Evolutionary conservation across 2,888 invertebrate species (phyloP).

Genomic region (Eristalis tenax): DNA sequence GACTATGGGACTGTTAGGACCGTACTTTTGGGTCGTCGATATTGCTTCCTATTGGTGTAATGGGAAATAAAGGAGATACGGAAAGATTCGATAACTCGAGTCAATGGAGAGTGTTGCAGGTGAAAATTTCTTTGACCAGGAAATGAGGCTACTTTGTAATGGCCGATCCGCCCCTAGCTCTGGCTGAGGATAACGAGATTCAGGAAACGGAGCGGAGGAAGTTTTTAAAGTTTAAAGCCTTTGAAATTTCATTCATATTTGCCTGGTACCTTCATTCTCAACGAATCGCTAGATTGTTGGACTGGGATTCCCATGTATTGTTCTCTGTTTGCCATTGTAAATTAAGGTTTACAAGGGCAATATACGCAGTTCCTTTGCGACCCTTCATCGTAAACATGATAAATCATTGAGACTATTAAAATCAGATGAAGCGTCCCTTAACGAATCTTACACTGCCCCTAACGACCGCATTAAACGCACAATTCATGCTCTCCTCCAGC

Average conservation of each 20-base stretch:
- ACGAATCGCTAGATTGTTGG: not conserved
- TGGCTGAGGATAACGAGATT: not conserved
- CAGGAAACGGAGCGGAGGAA: not conserved
- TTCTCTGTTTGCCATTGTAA: no score
- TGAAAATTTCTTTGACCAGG: not conserved
- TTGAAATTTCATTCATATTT: not conserved
- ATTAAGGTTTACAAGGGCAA: not conserved
- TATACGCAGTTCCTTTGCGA: not conserved
- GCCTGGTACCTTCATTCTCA: no score
- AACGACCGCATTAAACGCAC: slow-evolving; percentile 35
- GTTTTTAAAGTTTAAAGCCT: not conserved
- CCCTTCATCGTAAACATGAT: not conserved
- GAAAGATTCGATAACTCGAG: not conserved
- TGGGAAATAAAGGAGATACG: not conserved
- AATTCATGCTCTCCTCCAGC: slow-evolving; percentile 15
- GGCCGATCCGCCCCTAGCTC: not conserved
- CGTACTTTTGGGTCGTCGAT: slow-evolving; percentile 13
- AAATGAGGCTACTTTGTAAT: not conserved
- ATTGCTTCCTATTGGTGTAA: slow-evolving; percentile 12
- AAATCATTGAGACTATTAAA: slow-evolving; percentile 23
- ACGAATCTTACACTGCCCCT: slow-evolving; percentile 17
- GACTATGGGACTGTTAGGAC: not conserved
- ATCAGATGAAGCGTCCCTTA: slow-evolving; percentile 33
- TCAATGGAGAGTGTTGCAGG: not conserved
- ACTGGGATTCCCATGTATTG: no score